Evolutionary conservation across 2,888 invertebrate genomes (phyloP).

Genomic region (Clitarchus hookeri): DNA sequence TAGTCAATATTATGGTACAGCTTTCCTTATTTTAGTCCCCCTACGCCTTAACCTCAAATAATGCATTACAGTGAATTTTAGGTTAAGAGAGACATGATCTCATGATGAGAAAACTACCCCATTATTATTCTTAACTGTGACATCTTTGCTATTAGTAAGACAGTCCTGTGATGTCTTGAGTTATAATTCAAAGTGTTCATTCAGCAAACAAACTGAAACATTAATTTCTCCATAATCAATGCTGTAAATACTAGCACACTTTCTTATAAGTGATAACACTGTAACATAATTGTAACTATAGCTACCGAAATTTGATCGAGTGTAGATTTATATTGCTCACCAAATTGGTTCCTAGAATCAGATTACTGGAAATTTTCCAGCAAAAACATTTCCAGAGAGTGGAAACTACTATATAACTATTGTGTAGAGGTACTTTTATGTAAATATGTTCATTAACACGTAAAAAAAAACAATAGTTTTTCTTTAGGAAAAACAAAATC

Average conservation of each 20-base stretch:
- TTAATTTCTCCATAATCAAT: neutral
- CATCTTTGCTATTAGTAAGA: no score
- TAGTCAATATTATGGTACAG: neutral
- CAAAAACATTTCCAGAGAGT: neutral
- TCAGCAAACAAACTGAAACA: neutral
- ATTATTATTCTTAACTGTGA: neutral
- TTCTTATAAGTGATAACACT: neutral
- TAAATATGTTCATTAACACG: neutral
- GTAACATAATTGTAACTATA: neutral
- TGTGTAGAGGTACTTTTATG: neutral
- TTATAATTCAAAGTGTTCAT: neutral
- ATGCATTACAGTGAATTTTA: neutral
- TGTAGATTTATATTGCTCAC: neutral
- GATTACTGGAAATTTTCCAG: neutral
- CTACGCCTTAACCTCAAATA: neutral
- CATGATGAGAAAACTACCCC: neutral
- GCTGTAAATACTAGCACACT: neutral
- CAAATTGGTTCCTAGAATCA: neutral
- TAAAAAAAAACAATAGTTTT: neutral
- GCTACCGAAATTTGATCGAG: neutral
- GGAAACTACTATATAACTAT: neutral
- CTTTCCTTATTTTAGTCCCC: neutral
- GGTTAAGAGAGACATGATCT: no score
- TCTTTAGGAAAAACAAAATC: neutral
- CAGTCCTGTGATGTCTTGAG: neutral